Evolutionary conservation across 2,113 vertebrate genomes (phyloP).

Genomic region (Xenopus borealis): DNA sequence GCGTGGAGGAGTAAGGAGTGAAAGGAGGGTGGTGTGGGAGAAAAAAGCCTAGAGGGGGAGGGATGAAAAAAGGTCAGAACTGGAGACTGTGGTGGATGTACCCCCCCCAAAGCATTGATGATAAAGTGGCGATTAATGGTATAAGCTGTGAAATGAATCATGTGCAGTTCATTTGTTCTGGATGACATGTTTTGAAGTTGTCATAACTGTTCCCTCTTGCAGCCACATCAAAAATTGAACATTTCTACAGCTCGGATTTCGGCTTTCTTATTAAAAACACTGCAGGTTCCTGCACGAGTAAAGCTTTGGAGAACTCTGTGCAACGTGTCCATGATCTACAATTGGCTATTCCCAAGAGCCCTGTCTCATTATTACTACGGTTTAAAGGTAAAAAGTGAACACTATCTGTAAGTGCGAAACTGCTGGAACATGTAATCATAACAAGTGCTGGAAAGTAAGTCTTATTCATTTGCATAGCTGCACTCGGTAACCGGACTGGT

Average conservation of each 20-base stretch:
- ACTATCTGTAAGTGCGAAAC: no score
- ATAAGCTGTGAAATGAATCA: constrained; percentile 64
- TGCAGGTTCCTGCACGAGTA: constrained; percentile 1
- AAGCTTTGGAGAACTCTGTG: neutral
- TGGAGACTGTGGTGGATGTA: neutral
- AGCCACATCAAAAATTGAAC: neutral
- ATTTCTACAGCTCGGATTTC: constrained; percentile 18
- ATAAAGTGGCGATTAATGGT: constrained; percentile 65
- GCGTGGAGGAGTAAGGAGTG: neutral
- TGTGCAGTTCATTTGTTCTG: constrained; percentile 60
- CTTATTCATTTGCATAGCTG: no score
- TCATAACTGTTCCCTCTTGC: constrained; percentile 20
- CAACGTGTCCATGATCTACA: neutral
- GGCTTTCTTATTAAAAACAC: constrained; percentile 2
- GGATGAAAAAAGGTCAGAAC: constrained; percentile 11
- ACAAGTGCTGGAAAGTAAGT: no score
- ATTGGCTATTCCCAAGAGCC: no score
- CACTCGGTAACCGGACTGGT: no score
- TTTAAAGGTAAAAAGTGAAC: no score
- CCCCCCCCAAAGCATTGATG: constrained; percentile 54
- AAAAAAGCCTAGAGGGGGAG: constrained; percentile 16
- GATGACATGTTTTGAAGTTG: constrained; percentile 48
- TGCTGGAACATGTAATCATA: no score
- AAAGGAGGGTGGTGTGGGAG: constrained; percentile 19
- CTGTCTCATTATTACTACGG: no score